Conservation (phyloP, 1,140 invertebrate species). For the Pteromalus puparum region DNA sequence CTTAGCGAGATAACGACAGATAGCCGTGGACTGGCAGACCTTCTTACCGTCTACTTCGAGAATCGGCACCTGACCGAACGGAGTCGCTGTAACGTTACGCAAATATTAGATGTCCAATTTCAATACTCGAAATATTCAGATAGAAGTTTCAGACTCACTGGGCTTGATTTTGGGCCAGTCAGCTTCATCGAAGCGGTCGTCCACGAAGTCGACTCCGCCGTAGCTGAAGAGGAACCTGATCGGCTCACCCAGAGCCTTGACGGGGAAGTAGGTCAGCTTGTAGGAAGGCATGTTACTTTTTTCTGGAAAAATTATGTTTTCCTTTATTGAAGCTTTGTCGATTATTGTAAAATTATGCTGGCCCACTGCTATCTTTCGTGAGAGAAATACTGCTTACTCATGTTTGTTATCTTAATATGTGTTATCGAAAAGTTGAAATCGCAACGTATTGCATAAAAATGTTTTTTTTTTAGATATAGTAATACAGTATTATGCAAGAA, state of each 20-base stretch:
- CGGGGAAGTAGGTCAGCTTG: conserved; percentile 77
- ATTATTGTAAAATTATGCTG: background rate
- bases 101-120: background rate
- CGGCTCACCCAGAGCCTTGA: conserved; percentile 78
- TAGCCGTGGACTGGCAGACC: conserved; percentile 81
- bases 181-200: conserved; percentile 70
- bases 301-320: background rate
- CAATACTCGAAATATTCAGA: background rate
- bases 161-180: conserved; percentile 69
- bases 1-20: conserved; percentile 81
- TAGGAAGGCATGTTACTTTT: conserved; percentile 64
- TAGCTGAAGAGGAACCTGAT: conserved; percentile 77
- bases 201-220: conserved; percentile 78
- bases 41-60: conserved; percentile 82
- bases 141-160: conserved; percentile 58
- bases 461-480: too few relatives aligned
- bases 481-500: too few relatives aligned
- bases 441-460: too few relatives aligned
- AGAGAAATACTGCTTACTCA: too few relatives aligned
- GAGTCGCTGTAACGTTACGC: conserved; percentile 75
- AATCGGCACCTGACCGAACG: conserved; percentile 83
- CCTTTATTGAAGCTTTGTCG: background rate
- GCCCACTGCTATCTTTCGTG: too few relatives aligned
- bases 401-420: too few relatives aligned
- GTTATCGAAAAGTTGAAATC: too few relatives aligned